phyloP scores from a whole-genome alignment of 2,888 invertebrate species.

The Theodoxus fluviatilis region DNA sequence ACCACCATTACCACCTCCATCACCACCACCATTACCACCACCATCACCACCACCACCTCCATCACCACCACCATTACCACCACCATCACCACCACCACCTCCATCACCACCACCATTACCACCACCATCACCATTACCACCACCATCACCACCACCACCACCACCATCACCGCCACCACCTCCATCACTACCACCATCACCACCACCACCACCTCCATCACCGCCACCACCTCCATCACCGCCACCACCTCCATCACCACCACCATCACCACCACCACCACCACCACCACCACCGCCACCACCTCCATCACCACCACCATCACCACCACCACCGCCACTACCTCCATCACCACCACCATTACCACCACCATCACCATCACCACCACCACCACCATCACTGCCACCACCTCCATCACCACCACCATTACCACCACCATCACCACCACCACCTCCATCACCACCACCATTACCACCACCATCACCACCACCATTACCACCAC shows the following conservation, averaged over 20 bases:
- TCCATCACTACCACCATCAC: too few relatives aligned
- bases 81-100: too few relatives aligned
- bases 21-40: too few relatives aligned
- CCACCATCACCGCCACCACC: too few relatives aligned
- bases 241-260: slow-evolving; percentile 13
- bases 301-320: slow-evolving; percentile 11
- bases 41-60: too few relatives aligned
- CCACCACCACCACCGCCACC: slow-evolving; percentile 13
- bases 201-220: too few relatives aligned
- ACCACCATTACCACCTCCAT: too few relatives aligned
- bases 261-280: slow-evolving; percentile 18
- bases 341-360: slow-evolving; percentile 1
- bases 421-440: not conserved
- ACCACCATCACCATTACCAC: too few relatives aligned
- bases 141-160: too few relatives aligned
- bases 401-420: slow-evolving; percentile 1
- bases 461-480: not conserved
- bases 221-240: too few relatives aligned
- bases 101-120: too few relatives aligned
- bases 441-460: not conserved
- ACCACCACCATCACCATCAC: not conserved
- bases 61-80: too few relatives aligned
- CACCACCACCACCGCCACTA: not conserved
- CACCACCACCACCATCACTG: not conserved
- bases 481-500: slow-evolving; percentile 7